Evolutionary conservation across 2,797 vertebrate species (phyloP), one percentile per base, ranked within the genome.

Genomic region (Hapalemur alaotrensis): DNA sequence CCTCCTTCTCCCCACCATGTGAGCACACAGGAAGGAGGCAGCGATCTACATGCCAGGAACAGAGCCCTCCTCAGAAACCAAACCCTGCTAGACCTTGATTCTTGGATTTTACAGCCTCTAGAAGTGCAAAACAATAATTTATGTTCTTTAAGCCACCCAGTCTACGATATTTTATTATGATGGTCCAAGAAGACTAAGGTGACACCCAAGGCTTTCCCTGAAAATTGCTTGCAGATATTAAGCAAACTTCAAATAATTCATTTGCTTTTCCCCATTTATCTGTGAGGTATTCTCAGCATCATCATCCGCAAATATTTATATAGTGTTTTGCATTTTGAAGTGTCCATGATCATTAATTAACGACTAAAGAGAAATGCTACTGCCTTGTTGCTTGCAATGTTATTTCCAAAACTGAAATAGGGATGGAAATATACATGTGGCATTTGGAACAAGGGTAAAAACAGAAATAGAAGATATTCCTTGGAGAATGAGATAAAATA

Each of bases 211-310:
- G 20, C 25, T 78, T 52, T 93, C 30, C 30, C 52, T 70, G 76
- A 69, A 93, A 93, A 90, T 1, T 48, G 22, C 54, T 83, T 35
- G 12, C 13, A 95, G 67, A 43, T 81, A 48, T 52, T 78, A 88
- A 95, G 35, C 4, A 54, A 89, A 96, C 50, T 43, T 94, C 20
- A n/a, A 70, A 80, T 69, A 70, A 93, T 59, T 78, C 75, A 86
- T 83, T 50, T 78, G 35, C 23, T 84, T 67, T 67, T 90, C 30
- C 23, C 41, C 61, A 30, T 57, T 75, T 96, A 15, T 41, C 50
- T 28, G 5, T 82, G 52, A 95, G 25, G 8, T 46, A 43, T 67
- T 73, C 14, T n/a, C 79, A 52, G 8, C 23, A 35, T 76, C 28
- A 69, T 69, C 54, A 78, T 41, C 52, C 2, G 25, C 23, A n/a